Base-by-base conservation (phyloP, 2,888 invertebrate genomes). In the Heliconius hortense region DNA sequence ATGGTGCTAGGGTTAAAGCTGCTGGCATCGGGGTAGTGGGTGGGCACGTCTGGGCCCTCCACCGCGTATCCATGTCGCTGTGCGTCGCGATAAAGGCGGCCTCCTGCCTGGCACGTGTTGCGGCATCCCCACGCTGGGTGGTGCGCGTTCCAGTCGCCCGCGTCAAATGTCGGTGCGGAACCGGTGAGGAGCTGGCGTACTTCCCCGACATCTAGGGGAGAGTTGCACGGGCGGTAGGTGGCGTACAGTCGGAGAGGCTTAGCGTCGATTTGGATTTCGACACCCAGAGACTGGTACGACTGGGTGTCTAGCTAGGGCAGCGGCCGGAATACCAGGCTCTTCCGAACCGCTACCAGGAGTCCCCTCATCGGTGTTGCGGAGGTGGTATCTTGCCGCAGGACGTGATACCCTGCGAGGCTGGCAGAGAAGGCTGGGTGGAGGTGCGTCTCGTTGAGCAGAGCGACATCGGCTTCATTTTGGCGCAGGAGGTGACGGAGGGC, bases 71-170 rank as follows among this genome's bases (percentile, higher is more conserved):
- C 79, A 8, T 7, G 10, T 5, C 24, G 8, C 15, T 77, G 76
- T 8, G 78, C 67, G 74, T 76, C 76, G 11, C 63, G 53, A n/a
- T 74, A 43, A 0, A 81, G 78, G 18, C 48, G 53, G 3, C 68
- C 35, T 3, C 76, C 77, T 1, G 53, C 56, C 13, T 21, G n/a
- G 69, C 53, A 53, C 24, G 21, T 63, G 5, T 2, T 7, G 18
- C 10, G 5, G 28, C 77, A 76, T n/a, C 77, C 76, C 80, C 80
- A 80, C 13, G 56, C 77, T 11, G 77, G 31, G 67, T 79, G 79
- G 24, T 79, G 79, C 24, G 73, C 66, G 62, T 76, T 78, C 43
- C 76, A 75, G n/a, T 79, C 78, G 5, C 78, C 76, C 2, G 74
- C 78, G 4, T 60, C 48, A 3, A 77, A 31, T 1, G 63, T 73